Conservation (phyloP, 2,888 invertebrate species). For the Epinotia nisella region DNA sequence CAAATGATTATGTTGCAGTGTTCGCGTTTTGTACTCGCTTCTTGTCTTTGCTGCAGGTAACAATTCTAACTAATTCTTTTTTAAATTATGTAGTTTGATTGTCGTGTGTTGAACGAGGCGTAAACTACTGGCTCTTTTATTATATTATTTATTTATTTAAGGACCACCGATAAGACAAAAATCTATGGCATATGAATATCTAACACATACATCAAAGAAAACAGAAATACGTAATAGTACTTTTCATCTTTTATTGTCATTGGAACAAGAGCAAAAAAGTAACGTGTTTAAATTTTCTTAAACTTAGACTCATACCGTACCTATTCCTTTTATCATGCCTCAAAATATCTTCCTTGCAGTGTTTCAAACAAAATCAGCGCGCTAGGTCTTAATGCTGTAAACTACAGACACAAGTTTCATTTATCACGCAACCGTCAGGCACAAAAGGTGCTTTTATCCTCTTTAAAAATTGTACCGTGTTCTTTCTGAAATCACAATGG, state of each 20-base stretch:
- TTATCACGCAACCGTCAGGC: slow-evolving; percentile 23
- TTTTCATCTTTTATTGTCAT: neutral
- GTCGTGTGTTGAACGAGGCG: slow-evolving; percentile 3
- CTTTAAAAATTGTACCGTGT: slow-evolving; percentile 10
- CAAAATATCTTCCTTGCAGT: neutral
- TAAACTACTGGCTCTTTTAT: slow-evolving; percentile 20
- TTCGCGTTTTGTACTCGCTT: neutral
- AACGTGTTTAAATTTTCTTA: neutral
- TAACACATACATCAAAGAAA: neutral
- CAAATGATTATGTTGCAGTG: slow-evolving; percentile 1
- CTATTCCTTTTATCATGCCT: neutral
- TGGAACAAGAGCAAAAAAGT: neutral
- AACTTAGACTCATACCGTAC: neutral
- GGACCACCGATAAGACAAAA: too few relatives aligned
- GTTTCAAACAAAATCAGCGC: neutral
- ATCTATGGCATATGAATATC: too few relatives aligned
- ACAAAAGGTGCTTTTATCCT: slow-evolving; percentile 14
- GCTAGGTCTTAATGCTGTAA: neutral
- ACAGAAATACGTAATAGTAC: neutral
- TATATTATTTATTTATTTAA: too few relatives aligned
- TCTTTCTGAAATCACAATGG: slow-evolving; percentile 25
- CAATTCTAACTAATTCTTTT: neutral
- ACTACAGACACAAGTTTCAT: slow-evolving; percentile 8
- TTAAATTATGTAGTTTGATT: neutral
- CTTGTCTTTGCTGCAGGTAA: neutral